Base-by-base conservation (phyloP, 2,797 vertebrate species). In the Okamejei kenojei region DNA sequence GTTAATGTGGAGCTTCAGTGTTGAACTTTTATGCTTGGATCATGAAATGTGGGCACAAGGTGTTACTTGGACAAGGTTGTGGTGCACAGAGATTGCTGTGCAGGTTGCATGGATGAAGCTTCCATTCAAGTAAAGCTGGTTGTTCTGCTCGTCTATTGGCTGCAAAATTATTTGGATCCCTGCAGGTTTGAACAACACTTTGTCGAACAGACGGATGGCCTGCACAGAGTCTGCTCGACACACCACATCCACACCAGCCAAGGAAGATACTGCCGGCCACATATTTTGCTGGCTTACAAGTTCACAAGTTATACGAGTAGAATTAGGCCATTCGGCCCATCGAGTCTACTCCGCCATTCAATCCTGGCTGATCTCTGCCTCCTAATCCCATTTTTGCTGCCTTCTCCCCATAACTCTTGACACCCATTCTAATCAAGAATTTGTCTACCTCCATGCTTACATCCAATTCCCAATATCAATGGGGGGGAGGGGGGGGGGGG, bases 11-110 rank as follows among this genome's bases (percentile, higher is more conserved):
- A 35, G 84, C n/a, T 35, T 88, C 63, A 68, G 3, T 68, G 63
- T 88, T 19, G 0, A 68, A 35, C 84, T 88, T 61, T 88, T 88
- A 35, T 88, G 63, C n/a, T 88, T 88, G 84, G 84, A 88, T n/a
- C n/a, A 10, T 26, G n/a, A 35, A 88, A 68, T 35, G n/a, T 2
- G 17, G n/a, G 63, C n/a, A 88, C 84, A 35, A 63, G 32, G 84
- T 0, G n/a, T 88, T 17, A 88, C 63, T 88, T 88, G 84, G 84
- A 88, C 61, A 63, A 7, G 84, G 5, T 35, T 88, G 68, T n/a
- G 68, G 84, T 88, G 68, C 63, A 88, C 84, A 88, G 15, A 35
- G n/a, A 68, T 29, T 63, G 84, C 17, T 65, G 84, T 6, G n/a
- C 9, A 23, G 63, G 63, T 29, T 63, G 82, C 26, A 13, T n/a